These are phyloP conservation scores for Acanthochromis polyacanthus DNA, from an alignment of 2,113 vertebrate genomes.

Conservation along the genomic window DNA sequence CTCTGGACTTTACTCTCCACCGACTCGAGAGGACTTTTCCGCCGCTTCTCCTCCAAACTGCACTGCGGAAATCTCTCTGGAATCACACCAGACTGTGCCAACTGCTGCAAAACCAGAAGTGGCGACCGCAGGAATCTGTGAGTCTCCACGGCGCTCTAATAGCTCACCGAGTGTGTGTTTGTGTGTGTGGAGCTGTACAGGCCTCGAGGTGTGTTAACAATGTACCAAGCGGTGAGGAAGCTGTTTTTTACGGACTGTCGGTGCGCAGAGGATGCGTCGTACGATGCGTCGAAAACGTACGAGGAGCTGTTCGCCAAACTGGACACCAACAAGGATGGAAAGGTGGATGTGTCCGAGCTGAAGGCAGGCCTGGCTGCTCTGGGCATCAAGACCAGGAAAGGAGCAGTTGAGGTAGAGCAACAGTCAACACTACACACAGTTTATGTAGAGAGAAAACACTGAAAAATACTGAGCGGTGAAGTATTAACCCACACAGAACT, in stretches of 20 bases:
- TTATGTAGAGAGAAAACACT: neutral
- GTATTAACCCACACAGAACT: too few species aligned
- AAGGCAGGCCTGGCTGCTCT: conserved; percentile 87
- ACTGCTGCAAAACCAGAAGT: conserved; percentile 49
- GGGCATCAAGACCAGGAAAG: conserved; percentile 87
- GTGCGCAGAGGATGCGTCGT: conserved; percentile 74
- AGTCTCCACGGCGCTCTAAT: neutral
- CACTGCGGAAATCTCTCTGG: conserved; percentile 15
- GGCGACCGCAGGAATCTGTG: conserved; percentile 29
- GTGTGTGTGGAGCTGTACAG: neutral
- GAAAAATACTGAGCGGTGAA: neutral
- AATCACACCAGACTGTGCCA: neutral
- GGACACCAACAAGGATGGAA: conserved; percentile 92
- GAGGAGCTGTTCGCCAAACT: conserved; percentile 90
- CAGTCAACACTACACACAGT: neutral
- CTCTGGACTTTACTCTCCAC: neutral
- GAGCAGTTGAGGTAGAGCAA: conserved; percentile 89
- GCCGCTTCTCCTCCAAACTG: neutral
- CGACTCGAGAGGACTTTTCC: neutral
- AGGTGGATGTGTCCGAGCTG: conserved; percentile 92
- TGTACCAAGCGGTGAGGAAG: conserved; percentile 72
- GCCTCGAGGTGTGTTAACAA: conserved; percentile 31
- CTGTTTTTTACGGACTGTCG: conserved; percentile 78
- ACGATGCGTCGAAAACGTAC: conserved; percentile 80
- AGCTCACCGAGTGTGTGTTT: neutral